Base-by-base conservation (phyloP, 2,888 invertebrate genomes). In the Pandemis heparana region DNA sequence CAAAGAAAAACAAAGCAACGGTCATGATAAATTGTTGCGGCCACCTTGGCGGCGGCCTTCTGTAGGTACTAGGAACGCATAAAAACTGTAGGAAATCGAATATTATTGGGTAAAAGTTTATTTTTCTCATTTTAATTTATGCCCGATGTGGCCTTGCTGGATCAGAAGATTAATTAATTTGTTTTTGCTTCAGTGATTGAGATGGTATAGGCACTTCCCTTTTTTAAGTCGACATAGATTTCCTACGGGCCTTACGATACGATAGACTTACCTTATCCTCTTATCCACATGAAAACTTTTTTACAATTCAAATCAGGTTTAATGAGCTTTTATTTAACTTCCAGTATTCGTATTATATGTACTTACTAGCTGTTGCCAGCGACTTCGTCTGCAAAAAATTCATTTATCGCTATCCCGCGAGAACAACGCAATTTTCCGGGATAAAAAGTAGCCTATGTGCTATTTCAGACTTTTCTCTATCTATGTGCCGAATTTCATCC, bases 21-120 rank as follows among this genome's bases (percentile, higher is more conserved):
- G 59, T 38, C 56, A 63, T 69, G 73, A 68, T 69, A 73, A 69
- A 73, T 69, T 18, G 68, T 4, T 41, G n/a, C 14, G 23, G 18
- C 16, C 41, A 41, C 73, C 73, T 73, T 73, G 73, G 59, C 46
- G 16, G 16, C 16, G 73, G 48, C 73, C 73, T 69, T 64, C 63
- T 12, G 59, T 39, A 53, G 51, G 71, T 62, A 53, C 68, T 41
- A 41, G 48, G 46, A 56, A 66, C 48, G 38, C 18, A 60, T 61
- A 73, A 73, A 73, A 73, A 73, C 73, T 59, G 7, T 46, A 69
- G 68, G 73, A 73, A 73, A 73, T 59, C 63, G 23, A 64, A 69
- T 69, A 73, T 64, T 51, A 73, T 73, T 62, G 63, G 48, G 68
- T 64, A 73, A 73, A 73, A 69, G 73, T 32, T 63, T 64, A 64